These are phyloP conservation scores for Calameuta idolon DNA, from an alignment of 2,888 invertebrate species.

Conservation along the genomic window DNA sequence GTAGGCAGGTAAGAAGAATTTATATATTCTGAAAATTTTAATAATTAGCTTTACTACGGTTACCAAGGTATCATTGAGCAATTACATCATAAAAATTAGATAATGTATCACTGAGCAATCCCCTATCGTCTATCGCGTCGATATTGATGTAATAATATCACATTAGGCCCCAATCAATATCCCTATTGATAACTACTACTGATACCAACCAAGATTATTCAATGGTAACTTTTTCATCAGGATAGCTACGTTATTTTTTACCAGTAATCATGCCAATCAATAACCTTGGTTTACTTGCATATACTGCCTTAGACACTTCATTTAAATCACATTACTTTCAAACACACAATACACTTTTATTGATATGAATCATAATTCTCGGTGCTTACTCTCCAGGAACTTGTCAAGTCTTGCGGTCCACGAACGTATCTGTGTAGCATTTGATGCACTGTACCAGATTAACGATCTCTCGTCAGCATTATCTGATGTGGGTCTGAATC, in stretches of 20 bases:
- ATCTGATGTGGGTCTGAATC: constrained; percentile 73
- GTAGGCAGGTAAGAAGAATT: constrained; percentile 59
- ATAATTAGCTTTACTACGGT: background rate
- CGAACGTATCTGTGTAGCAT: constrained; percentile 68
- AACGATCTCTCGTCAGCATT: constrained; percentile 73
- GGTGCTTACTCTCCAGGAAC: constrained; percentile 71
- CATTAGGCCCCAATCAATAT: background rate
- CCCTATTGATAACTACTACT: background rate
- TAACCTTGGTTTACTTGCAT: background rate
- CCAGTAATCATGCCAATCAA: background rate
- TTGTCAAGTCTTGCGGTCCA: constrained; percentile 72
- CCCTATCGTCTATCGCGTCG: background rate
- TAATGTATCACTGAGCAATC: background rate
- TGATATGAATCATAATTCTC: background rate
- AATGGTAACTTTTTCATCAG: no score
- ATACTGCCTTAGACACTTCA: background rate
- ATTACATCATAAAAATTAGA: no score
- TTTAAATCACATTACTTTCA: background rate
- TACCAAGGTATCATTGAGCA: background rate
- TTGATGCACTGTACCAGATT: constrained; percentile 72
- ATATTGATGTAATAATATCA: background rate
- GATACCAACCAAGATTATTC: background rate
- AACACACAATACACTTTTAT: background rate
- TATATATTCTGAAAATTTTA: constrained; percentile 59
- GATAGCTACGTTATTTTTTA: background rate